These are phyloP conservation scores for Drosophila tsacasi DNA, from an alignment of 1,140 invertebrate genomes.

Conservation along the genomic window DNA sequence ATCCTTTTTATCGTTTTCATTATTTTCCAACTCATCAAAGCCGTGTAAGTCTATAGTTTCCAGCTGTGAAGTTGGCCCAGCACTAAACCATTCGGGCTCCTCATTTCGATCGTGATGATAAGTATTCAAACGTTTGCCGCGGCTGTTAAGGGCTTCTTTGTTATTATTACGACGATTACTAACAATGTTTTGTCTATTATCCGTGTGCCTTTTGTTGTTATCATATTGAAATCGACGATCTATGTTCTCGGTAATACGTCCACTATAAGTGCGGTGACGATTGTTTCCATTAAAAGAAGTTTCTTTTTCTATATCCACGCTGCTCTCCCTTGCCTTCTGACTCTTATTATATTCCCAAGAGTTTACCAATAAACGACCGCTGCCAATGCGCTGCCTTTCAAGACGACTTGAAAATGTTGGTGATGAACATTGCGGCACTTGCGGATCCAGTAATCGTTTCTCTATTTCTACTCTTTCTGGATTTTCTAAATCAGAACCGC, in stretches of 20 bases:
- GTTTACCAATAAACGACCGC: constrained; percentile 89
- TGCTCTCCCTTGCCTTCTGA: constrained; percentile 28
- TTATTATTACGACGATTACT: constrained; percentile 45
- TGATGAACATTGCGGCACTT: constrained; percentile 27
- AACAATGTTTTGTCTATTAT: constrained; percentile 20
- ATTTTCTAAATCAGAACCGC: constrained; percentile 15
- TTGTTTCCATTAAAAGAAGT: constrained; percentile 39
- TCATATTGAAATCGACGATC: constrained; percentile 45
- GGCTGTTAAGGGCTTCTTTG: constrained; percentile 45
- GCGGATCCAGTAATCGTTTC: constrained; percentile 22
- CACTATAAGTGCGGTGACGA: constrained; percentile 37
- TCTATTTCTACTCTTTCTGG: constrained; percentile 42
- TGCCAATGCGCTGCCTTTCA: constrained; percentile 89
- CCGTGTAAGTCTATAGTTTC: constrained; percentile 97
- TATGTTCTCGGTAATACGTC: constrained; percentile 23
- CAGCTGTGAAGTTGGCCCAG: constrained; percentile 94
- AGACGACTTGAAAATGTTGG: constrained; percentile 58
- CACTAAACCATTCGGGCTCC: constrained; percentile 92
- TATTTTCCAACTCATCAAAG: constrained; percentile 90
- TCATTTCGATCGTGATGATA: constrained; percentile 86
- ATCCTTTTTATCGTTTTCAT: constrained; percentile 83
- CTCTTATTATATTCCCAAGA: constrained; percentile 87
- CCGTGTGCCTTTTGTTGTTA: constrained; percentile 25
- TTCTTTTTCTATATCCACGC: constrained; percentile 56
- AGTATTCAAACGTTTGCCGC: constrained; percentile 80